Percentiles rank a stretch among this genome's conserved stretches.
These are phyloP conservation scores for Morus bassanus DNA, from an alignment of 2,797 vertebrate genomes.

Conservation along the genomic window DNA sequence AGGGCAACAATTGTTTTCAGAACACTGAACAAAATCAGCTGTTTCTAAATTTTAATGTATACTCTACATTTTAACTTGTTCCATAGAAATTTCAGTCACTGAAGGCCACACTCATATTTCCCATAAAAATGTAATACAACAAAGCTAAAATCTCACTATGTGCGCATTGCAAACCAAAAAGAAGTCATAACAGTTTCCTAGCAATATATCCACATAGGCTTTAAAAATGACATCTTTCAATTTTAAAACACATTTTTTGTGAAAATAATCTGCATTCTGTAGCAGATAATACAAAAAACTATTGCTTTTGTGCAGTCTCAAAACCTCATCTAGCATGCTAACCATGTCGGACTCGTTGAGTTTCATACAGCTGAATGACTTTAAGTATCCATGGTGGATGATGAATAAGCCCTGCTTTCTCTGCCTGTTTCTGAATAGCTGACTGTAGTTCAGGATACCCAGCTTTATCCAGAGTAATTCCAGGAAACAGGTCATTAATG, in stretches of 20 bases:
- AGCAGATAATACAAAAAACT: not conserved
- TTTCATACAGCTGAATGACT: conserved; percentile 87
- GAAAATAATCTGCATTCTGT: not conserved
- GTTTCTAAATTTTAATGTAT: not conserved
- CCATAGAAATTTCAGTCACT: not conserved
- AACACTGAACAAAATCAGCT: not conserved
- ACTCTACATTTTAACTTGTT: not conserved
- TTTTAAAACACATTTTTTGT: not conserved
- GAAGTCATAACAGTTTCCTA: not conserved
- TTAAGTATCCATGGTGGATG: conserved; percentile 86
- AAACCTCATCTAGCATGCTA: conserved; percentile 36
- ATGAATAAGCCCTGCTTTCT: conserved; percentile 79
- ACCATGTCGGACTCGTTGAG: conserved; percentile 86
- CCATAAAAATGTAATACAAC: not conserved
- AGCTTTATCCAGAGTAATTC: conserved; percentile 77
- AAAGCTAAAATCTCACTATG: not conserved
- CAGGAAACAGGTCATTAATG: conserved; percentile 79
- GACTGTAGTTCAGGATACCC: conserved; percentile 83
- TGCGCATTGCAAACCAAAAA: not conserved
- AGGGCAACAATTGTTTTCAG: not conserved
- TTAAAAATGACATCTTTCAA: not conserved
- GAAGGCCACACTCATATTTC: not conserved
- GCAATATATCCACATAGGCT: not conserved
- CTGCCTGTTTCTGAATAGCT: conserved; percentile 78
- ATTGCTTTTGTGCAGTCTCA: not conserved